These are phyloP conservation scores for Nothocercus nigrocapillus DNA, from an alignment of 2,113 vertebrate genomes.

Conservation along the genomic window DNA sequence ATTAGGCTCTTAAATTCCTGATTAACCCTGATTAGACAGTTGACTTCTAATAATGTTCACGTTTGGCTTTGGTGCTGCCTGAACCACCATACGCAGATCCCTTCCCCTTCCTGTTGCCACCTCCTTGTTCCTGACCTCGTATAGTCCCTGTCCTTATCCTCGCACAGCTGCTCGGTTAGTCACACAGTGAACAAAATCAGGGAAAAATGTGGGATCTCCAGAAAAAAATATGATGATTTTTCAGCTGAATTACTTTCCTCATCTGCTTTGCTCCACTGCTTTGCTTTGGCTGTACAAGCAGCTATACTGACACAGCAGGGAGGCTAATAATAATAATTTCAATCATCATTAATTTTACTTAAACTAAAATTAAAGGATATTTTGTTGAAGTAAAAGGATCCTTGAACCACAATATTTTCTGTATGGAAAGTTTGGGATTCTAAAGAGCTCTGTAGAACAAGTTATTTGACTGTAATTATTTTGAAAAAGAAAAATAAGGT, in stretches of 20 bases:
- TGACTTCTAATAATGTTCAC: background rate
- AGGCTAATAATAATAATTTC: background rate
- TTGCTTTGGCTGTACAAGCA: background rate
- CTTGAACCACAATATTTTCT: background rate
- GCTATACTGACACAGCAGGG: background rate
- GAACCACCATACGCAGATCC: background rate
- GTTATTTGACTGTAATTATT: background rate
- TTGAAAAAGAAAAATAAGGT: constrained; percentile 7
- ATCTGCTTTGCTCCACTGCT: background rate
- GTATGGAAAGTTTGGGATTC: background rate
- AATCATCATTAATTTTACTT: background rate
- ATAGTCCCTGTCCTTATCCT: background rate
- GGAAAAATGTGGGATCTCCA: background rate
- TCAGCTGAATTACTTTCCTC: background rate
- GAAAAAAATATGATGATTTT: background rate
- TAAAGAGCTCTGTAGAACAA: background rate
- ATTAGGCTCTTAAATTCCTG: background rate
- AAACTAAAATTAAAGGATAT: background rate
- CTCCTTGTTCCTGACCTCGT: background rate
- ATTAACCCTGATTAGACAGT: background rate
- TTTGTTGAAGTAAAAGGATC: background rate
- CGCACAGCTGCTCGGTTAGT: background rate
- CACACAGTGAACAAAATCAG: background rate
- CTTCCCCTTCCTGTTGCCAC: background rate
- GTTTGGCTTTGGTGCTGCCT: background rate